phyloP scores from a whole-genome alignment of 2,888 invertebrate genomes.

The Acleris literana region DNA sequence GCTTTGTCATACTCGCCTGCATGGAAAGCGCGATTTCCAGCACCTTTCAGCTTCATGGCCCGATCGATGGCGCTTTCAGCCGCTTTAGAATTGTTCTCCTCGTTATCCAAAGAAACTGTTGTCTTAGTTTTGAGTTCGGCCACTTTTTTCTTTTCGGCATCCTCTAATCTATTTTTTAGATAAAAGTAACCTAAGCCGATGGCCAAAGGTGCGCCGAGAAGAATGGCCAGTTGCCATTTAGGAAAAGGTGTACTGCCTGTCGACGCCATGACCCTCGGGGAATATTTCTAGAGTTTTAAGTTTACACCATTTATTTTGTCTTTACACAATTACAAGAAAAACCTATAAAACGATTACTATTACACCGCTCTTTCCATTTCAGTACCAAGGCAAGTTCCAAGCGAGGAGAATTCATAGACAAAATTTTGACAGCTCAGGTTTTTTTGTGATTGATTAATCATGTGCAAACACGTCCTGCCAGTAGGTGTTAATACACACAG shows the following conservation, averaged over 20 bases:
- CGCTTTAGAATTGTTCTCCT: conserved; percentile 73
- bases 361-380: conserved; percentile 41
- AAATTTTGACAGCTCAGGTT: conserved; percentile 47
- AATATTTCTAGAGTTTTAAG: conserved; percentile 55
- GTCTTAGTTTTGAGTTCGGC: conserved; percentile 80
- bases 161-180: conserved; percentile 84
- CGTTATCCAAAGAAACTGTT: conserved; percentile 85
- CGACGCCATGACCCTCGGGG: conserved; percentile 67
- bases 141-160: conserved; percentile 80
- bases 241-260: conserved; percentile 85
- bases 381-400: conserved; percentile 46
- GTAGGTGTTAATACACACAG: conserved; percentile 3
- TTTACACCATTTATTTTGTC: conserved; percentile 69
- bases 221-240: conserved; percentile 94
- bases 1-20: conserved; percentile 95
- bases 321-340: conserved; percentile 50
- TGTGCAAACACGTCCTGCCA: conserved; percentile 36
- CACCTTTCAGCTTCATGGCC: conserved; percentile 91
- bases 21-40: conserved; percentile 94
- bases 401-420: conserved; percentile 55
- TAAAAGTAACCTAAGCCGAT: conserved; percentile 92
- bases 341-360: conserved; percentile 58
- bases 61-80: conserved; percentile 86
- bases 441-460: conserved; percentile 43
- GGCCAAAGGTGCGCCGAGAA: conserved; percentile 92